Evolutionary conservation across 2,888 invertebrate genomes (phyloP).

Genomic region (Coelinius sp.): DNA sequence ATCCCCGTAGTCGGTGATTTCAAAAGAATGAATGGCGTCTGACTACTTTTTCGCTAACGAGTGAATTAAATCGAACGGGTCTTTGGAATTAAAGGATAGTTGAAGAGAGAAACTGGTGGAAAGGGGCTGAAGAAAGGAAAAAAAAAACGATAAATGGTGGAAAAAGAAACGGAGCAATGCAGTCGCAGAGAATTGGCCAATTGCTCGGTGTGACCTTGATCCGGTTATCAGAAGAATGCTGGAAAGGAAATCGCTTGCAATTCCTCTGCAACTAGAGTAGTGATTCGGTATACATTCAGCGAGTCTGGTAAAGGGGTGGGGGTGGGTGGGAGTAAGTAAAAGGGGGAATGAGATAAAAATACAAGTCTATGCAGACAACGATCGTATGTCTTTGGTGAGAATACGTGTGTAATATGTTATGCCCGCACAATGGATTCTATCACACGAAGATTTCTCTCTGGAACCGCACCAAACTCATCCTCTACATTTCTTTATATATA

Average conservation of each 20-base stretch:
- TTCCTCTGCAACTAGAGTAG: slow-evolving; percentile 14
- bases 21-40: slow-evolving; percentile 21
- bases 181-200: slow-evolving; percentile 20
- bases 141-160: not conserved
- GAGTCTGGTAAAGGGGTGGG: not conserved
- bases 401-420: slow-evolving; percentile 46
- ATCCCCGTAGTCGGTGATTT: not conserved
- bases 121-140: not conserved
- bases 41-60: not conserved
- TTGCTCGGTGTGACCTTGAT: slow-evolving; percentile 22
- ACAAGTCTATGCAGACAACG: slow-evolving; percentile 20
- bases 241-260: slow-evolving; percentile 22
- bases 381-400: slow-evolving; percentile 44
- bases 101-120: not conserved
- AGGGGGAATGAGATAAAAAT: slow-evolving; percentile 11
- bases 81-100: slow-evolving; percentile 16
- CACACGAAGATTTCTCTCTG: slow-evolving; percentile 46
- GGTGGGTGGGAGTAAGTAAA: not conserved
- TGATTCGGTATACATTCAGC: not conserved
- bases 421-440: slow-evolving; percentile 48
- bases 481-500: slow-evolving; percentile 8
- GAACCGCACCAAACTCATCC: slow-evolving; percentile 47
- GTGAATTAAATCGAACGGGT: slow-evolving; percentile 23
- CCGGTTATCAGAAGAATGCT: slow-evolving; percentile 30
- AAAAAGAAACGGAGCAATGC: not conserved